phyloP scores from a whole-genome alignment of 2,797 vertebrate species.

The Liparis tanakae region DNA sequence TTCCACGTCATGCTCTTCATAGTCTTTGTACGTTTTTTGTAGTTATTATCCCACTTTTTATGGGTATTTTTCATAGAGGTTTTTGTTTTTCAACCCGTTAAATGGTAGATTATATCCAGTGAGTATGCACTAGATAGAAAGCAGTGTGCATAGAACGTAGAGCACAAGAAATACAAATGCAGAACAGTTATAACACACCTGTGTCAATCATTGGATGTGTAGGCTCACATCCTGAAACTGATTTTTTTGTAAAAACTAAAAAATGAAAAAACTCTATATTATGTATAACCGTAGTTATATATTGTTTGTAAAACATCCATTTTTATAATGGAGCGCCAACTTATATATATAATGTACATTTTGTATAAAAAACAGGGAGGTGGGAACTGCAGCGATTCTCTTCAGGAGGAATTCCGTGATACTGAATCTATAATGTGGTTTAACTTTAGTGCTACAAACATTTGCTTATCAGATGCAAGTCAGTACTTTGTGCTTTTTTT shows the following conservation, averaged over 20 bases:
- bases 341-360: constrained; percentile 88
- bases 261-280: constrained; percentile 55
- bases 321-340: constrained; percentile 84
- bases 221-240: constrained; percentile 69
- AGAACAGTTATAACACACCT: constrained; percentile 63
- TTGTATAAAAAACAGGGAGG: constrained; percentile 82
- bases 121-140: constrained; percentile 89
- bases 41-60: constrained; percentile 82
- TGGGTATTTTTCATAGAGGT: constrained; percentile 67
- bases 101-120: constrained; percentile 83
- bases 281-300: constrained; percentile 81
- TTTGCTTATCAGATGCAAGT: constrained; percentile 87
- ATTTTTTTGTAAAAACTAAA: constrained; percentile 68
- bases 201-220: constrained; percentile 64
- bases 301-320: constrained; percentile 82
- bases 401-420: constrained; percentile 76
- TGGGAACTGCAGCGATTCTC: constrained; percentile 79
- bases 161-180: constrained; percentile 78
- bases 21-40: constrained; percentile 83
- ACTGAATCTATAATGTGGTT: constrained; percentile 53
- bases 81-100: constrained; percentile 74
- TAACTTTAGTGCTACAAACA: constrained; percentile 85
- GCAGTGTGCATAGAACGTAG: constrained; percentile 82
- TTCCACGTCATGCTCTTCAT: constrained; percentile 58
- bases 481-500: constrained; percentile 92